Evolutionary conservation across 2,797 vertebrate species (phyloP).

Genomic region (Anguilla marmorata): DNA sequence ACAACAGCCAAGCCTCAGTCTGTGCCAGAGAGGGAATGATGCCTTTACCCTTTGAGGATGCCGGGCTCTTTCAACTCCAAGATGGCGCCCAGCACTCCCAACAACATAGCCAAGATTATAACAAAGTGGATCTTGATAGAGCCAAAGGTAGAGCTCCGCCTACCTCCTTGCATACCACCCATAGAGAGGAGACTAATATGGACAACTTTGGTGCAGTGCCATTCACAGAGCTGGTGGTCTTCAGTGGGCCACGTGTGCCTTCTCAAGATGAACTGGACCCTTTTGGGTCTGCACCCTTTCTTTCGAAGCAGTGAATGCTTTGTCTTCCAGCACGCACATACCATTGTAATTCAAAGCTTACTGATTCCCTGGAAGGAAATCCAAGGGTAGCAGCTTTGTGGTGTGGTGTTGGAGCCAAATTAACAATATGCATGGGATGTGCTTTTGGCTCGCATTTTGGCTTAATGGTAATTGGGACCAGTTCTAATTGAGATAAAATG

Average conservation of each 20-base stretch:
- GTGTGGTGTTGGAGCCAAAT: slow-evolving; percentile 35
- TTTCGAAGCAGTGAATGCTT: slow-evolving; percentile 84
- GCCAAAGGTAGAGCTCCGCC: slow-evolving; percentile 72
- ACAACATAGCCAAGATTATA: slow-evolving; percentile 75
- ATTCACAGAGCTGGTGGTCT: slow-evolving; percentile 86
- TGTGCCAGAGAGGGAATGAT: slow-evolving; percentile 79
- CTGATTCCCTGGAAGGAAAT: slow-evolving; percentile 33
- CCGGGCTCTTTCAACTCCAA: slow-evolving; percentile 82
- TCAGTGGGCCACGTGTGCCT: slow-evolving; percentile 63
- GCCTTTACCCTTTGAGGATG: slow-evolving; percentile 74
- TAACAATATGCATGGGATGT: slow-evolving; percentile 5
- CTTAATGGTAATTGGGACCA: neutral
- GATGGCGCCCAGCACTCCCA: slow-evolving; percentile 76
- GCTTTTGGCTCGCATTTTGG: neutral
- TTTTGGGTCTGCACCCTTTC: slow-evolving; percentile 93
- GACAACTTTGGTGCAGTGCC: slow-evolving; percentile 96
- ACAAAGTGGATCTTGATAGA: slow-evolving; percentile 65
- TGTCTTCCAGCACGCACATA: slow-evolving; percentile 50
- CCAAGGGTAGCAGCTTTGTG: slow-evolving; percentile 42
- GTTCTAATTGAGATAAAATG: neutral
- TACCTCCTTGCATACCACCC: slow-evolving; percentile 65
- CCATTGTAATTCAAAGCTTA: slow-evolving; percentile 48
- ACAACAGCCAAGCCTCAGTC: slow-evolving; percentile 80
- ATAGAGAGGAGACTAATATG: slow-evolving; percentile 72
- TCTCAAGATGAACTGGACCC: slow-evolving; percentile 86